Percentiles rank a stretch among this genome's conserved stretches.
Conservation (phyloP, 2,888 invertebrate species). For the Amphiduros pacificus region DNA sequence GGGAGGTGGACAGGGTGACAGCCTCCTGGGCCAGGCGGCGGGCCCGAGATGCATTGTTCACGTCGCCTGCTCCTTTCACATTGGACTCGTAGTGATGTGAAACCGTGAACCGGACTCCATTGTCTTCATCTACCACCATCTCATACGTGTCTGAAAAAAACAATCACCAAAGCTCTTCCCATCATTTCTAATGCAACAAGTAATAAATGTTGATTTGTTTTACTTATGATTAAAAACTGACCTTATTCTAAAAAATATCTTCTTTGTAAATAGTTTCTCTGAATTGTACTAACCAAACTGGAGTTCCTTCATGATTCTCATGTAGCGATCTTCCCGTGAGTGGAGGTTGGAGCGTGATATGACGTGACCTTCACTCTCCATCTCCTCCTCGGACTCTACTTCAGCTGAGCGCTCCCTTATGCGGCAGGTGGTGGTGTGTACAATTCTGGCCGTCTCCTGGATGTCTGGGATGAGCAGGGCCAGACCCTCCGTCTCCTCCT, state of each 20-base stretch:
- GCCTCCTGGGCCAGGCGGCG: slow-evolving; percentile 93
- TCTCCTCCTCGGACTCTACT: slow-evolving; percentile 5
- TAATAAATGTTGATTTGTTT: too few relatives aligned
- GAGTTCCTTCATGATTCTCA: slow-evolving; percentile 83
- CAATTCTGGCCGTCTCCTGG: slow-evolving; percentile 67
- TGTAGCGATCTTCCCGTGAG: slow-evolving; percentile 75
- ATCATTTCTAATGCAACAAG: too few relatives aligned
- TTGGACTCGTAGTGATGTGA: slow-evolving; percentile 73
- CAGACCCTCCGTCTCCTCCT: slow-evolving; percentile 86
- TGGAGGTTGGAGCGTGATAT: slow-evolving; percentile 21
- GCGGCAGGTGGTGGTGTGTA: slow-evolving; percentile 46
- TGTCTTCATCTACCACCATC: slow-evolving; percentile 80
- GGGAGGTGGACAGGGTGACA: slow-evolving; percentile 86
- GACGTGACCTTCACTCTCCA: neutral
- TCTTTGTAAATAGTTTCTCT: neutral
- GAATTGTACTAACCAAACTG: slow-evolving; percentile 74
- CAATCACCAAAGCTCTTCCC: too few relatives aligned
- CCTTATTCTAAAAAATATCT: too few relatives aligned
- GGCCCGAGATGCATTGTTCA: slow-evolving; percentile 81
- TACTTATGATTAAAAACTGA: too few relatives aligned
- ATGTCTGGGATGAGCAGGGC: slow-evolving; percentile 88
- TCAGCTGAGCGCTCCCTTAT: slow-evolving; percentile 10
- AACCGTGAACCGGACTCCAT: slow-evolving; percentile 77
- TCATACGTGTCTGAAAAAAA: slow-evolving; percentile 77
- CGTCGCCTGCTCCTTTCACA: slow-evolving; percentile 82